A percentile compares a stretch with the other conserved stretches of the same genome.
Conservation (phyloP, 2,888 invertebrate genomes). For the Mongoloraphidia duomilia region DNA sequence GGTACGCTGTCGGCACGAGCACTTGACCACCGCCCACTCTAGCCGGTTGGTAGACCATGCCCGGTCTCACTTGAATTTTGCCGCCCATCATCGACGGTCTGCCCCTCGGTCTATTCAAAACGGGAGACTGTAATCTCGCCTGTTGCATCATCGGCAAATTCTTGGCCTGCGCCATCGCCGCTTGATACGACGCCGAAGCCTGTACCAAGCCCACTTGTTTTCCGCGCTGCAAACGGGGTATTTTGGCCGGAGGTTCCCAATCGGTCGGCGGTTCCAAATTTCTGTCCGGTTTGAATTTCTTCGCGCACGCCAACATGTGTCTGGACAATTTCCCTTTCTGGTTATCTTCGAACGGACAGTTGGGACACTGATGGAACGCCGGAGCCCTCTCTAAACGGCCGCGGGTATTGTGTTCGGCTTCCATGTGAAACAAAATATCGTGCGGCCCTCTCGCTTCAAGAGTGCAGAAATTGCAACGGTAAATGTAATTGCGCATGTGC, state of each 20-base stretch:
- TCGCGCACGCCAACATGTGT: slow-evolving; percentile 75
- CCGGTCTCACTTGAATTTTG: slow-evolving; percentile 20
- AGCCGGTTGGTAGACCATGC: slow-evolving; percentile 56
- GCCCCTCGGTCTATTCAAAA: slow-evolving; percentile 26
- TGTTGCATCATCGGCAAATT: slow-evolving; percentile 27
- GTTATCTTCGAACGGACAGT: slow-evolving; percentile 89
- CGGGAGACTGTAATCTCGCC: slow-evolving; percentile 25
- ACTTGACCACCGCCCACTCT: slow-evolving; percentile 37
- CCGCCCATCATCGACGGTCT: slow-evolving; percentile 22
- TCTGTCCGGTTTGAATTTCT: slow-evolving; percentile 75
- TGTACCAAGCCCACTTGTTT: slow-evolving; percentile 23
- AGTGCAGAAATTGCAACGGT: slow-evolving; percentile 49
- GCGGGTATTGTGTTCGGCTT: slow-evolving; percentile 71
- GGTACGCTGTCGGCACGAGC: slow-evolving; percentile 42
- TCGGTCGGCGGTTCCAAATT: slow-evolving; percentile 78
- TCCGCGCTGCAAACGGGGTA: slow-evolving; percentile 52
- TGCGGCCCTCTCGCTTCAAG: slow-evolving; percentile 72
- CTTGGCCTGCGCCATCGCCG: slow-evolving; percentile 35
- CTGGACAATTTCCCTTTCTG: slow-evolving; percentile 81
- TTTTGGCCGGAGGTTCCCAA: slow-evolving; percentile 90
- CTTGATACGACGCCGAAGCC: slow-evolving; percentile 31
- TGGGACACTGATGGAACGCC: slow-evolving; percentile 80
- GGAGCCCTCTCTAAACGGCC: slow-evolving; percentile 74
- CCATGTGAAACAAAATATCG: slow-evolving; percentile 84
- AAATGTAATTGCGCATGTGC: slow-evolving; percentile 76